phyloP scores from a whole-genome alignment of 2,797 vertebrate genomes.

The Falco concolor region DNA sequence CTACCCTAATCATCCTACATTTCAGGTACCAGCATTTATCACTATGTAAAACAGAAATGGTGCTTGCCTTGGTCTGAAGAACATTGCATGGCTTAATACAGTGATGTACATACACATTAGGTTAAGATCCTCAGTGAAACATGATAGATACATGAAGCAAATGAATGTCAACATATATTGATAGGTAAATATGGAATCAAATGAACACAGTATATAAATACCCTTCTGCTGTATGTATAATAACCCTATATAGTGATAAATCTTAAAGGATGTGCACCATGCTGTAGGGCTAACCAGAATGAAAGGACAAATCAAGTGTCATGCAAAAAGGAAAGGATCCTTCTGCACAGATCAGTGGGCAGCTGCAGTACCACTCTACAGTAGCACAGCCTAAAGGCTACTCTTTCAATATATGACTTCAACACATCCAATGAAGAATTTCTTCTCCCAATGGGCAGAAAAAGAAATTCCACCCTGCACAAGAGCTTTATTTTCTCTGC shows the following conservation, averaged over 20 bases:
- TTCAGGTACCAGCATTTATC: background rate
- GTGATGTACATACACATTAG: background rate
- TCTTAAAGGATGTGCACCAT: background rate
- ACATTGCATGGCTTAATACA: background rate
- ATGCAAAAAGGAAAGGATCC: background rate
- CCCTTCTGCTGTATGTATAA: background rate
- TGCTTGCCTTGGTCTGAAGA: background rate
- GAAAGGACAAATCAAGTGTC: background rate
- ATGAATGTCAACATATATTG: background rate
- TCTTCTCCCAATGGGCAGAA: background rate
- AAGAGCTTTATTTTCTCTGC: background rate
- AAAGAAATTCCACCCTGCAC: background rate
- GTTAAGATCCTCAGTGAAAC: background rate
- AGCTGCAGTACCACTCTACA: background rate
- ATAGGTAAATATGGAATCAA: background rate
- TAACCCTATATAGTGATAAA: background rate
- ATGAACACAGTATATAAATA: background rate
- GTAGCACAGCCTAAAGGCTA: background rate
- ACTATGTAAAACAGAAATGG: background rate
- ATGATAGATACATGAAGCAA: background rate
- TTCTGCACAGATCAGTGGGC: background rate
- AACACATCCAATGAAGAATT: background rate
- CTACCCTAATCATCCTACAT: background rate
- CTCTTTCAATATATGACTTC: background rate
- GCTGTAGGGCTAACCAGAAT: background rate